Percentiles rank a stretch among this genome's conserved stretches.
Evolutionary conservation across 2,113 vertebrate species (phyloP).

Genomic region (Donacobius atricapilla): DNA sequence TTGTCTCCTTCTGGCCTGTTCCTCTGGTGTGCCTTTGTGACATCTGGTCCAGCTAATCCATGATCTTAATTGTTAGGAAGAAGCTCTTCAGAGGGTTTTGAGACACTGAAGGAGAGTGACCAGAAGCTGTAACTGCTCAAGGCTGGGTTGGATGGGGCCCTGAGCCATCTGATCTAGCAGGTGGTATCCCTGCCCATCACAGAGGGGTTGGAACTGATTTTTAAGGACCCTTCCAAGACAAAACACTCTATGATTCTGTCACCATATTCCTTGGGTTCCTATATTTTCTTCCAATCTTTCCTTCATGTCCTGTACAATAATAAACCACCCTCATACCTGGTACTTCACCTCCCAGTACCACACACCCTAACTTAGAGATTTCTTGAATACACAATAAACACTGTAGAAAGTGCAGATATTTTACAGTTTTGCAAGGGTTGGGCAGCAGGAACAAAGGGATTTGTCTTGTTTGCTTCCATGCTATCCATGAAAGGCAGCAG

Average conservation of each 20-base stretch:
- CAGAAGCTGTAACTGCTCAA: not conserved
- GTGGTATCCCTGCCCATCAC: accelerated
- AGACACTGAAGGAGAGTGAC: not conserved
- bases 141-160: not conserved
- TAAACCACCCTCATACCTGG: not conserved
- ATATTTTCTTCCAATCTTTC: not conserved
- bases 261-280: not conserved
- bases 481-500: not conserved
- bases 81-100: not conserved
- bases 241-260: not conserved
- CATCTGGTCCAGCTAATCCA: not conserved
- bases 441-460: not conserved
- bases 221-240: not conserved
- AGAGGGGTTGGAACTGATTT: accelerated
- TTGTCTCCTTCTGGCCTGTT: not conserved
- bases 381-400: not conserved
- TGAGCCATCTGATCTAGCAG: not conserved
- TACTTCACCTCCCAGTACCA: not conserved
- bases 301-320: not conserved
- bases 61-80: not conserved
- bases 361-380: not conserved
- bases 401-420: not conserved
- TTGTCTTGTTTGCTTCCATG: not conserved
- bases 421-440: not conserved
- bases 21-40: not conserved